Base-by-base conservation (phyloP, 2,113 vertebrate species). In the Hyaena hyaena region DNA sequence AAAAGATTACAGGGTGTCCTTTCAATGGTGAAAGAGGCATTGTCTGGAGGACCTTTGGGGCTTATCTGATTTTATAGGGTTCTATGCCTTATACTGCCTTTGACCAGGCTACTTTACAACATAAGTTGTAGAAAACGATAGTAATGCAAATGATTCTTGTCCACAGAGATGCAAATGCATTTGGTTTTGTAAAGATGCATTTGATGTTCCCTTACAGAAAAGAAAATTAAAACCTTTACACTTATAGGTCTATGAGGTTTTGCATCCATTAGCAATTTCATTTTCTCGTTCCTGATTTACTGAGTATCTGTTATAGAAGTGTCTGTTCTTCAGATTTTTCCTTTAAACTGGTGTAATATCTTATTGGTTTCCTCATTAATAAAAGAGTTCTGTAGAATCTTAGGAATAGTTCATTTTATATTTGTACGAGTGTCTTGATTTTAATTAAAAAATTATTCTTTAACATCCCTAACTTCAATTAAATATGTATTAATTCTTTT, bases 361-460 rank as follows among this genome's bases (percentile, higher is more conserved):
- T 85, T 92, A 86, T 31, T 43, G n/a, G 66, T 82, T 94, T 74
- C 66, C 35, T 93, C 86, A 50, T 53, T 86, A 91, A 79, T 68
- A 19, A 73, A 96, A 43, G 5, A 66, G 58, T 80, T 84, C 16
- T 33, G 69, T 63, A 76, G 96, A 94, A 77, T 71, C 50, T 89
- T 90, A 31, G 31, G 26, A n/a, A 21, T 45, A 53, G 4, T 53
- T 92, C 50, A 82, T 76, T 94, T 89, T 28, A 45, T 74, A 68
- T 80, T 80, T 81, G 33, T 76, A 82, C 15, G 23, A 81, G 23
- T 69, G 15, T 12, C 83, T 26, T 82, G 43, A 94, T 80, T 95
- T 97, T 85, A 96, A 74, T 68, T 76, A 55, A 96, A 96, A 87
- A 93, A 74, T 15, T 33, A 76, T 83, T 39, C 88, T 94, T 81